phyloP scores from a whole-genome alignment of 1,140 invertebrate species.

The Whitmania pigra region DNA sequence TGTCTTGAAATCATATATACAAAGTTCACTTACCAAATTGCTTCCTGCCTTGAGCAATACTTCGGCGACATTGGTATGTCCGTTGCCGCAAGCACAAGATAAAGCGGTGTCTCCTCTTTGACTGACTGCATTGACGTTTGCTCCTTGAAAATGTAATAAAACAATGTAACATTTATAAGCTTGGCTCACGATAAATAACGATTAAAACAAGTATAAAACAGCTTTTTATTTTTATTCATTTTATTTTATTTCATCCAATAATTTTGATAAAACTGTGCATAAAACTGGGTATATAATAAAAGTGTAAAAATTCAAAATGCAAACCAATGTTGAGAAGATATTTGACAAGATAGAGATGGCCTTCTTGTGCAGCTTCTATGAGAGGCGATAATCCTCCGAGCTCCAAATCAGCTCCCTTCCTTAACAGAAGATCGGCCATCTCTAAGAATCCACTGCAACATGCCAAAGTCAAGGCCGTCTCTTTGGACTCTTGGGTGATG shows the following conservation, averaged over 20 bases:
- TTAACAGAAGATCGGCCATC: constrained; percentile 86
- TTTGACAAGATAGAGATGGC: constrained; percentile 77
- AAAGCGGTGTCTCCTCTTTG: constrained; percentile 93
- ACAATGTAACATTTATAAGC: not conserved
- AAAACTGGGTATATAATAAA: not conserved
- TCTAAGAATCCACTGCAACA: constrained; percentile 93
- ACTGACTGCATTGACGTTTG: constrained; percentile 94
- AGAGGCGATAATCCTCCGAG: constrained; percentile 90
- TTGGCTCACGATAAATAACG: not conserved
- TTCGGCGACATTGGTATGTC: constrained; percentile 91
- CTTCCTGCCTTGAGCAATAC: constrained; percentile 38
- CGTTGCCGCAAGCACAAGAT: constrained; percentile 97
- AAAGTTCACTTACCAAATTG: not conserved
- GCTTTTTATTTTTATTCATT: no score
- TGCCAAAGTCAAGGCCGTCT: constrained; percentile 87
- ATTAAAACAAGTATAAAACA: not conserved
- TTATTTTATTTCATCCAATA: not conserved
- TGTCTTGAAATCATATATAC: not conserved
- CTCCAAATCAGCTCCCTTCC: constrained; percentile 86
- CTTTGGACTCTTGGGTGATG: constrained; percentile 90
- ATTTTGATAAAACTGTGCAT: not conserved
- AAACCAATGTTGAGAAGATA: constrained; percentile 38
- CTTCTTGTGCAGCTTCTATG: constrained; percentile 96
- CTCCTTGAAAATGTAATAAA: constrained; percentile 36
- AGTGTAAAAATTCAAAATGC: not conserved